phyloP scores from a whole-genome alignment of 2,888 invertebrate genomes.

The Eilema griseolum region DNA sequence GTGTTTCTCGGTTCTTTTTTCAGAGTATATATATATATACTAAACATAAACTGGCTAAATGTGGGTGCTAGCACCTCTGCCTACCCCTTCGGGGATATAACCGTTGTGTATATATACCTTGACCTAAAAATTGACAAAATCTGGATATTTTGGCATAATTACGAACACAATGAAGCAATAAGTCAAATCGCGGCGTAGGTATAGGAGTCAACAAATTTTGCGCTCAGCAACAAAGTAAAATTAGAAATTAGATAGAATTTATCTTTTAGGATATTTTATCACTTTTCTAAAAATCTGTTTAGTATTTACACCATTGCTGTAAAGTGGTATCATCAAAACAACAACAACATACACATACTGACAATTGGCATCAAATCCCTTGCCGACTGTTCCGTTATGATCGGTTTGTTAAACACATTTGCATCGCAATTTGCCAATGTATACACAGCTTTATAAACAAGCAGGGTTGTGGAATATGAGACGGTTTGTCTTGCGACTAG shows the following conservation, averaged over 20 bases:
- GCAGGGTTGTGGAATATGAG: constrained; percentile 39
- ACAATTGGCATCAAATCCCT: background rate
- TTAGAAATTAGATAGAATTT: too few relatives aligned
- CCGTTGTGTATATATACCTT: too few relatives aligned
- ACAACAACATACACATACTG: background rate
- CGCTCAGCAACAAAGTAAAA: background rate
- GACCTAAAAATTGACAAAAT: too few relatives aligned
- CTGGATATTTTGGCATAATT: too few relatives aligned
- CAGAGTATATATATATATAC: too few relatives aligned
- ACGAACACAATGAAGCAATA: too few relatives aligned
- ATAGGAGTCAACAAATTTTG: background rate
- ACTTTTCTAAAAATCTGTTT: background rate
- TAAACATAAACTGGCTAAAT: too few relatives aligned
- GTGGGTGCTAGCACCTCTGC: too few relatives aligned
- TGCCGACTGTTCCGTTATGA: constrained; percentile 9
- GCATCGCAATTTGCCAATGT: constrained; percentile 23
- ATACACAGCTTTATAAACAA: constrained; percentile 30
- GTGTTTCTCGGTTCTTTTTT: too few relatives aligned
- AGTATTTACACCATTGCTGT: background rate
- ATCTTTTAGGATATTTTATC: too few relatives aligned
- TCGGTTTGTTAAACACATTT: constrained; percentile 37
- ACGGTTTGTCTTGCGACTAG: constrained; percentile 40
- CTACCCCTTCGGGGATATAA: too few relatives aligned
- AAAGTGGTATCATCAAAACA: background rate
- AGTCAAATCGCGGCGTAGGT: background rate